These are phyloP conservation scores for Pimpla rufipes DNA, from an alignment of 2,888 invertebrate species.

Conservation along the genomic window DNA sequence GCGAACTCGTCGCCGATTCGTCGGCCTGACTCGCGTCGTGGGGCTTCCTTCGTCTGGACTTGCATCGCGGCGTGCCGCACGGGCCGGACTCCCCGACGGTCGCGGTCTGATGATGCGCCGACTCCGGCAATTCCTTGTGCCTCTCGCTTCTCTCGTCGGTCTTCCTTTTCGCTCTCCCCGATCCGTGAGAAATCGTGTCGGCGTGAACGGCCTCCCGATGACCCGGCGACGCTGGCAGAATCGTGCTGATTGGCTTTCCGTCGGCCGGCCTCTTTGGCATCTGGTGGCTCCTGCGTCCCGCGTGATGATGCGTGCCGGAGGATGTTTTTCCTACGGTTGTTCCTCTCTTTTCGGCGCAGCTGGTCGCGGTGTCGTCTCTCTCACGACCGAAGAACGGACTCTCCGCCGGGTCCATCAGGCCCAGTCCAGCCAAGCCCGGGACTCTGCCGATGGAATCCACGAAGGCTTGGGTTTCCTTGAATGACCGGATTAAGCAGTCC, in stretches of 20 bases:
- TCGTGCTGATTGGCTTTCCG: conserved; percentile 4
- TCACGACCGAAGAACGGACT: conserved; percentile 76
- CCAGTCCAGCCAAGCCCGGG: conserved; percentile 75
- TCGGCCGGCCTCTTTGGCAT: background rate
- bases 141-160: conserved; percentile 64
- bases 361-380: conserved; percentile 48
- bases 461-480: conserved; percentile 75
- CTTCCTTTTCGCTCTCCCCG: conserved; percentile 39
- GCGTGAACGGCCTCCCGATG: conserved; percentile 38
- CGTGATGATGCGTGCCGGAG: background rate
- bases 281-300: background rate
- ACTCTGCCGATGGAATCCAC: conserved; percentile 76
- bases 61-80: conserved; percentile 67
- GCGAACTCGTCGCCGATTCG: background rate
- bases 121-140: conserved; percentile 41
- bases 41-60: conserved; percentile 60
- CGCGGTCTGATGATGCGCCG: conserved; percentile 1
- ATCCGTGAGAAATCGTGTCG: background rate
- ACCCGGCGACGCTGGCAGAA: background rate
- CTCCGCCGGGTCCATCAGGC: conserved; percentile 75
- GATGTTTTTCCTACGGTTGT: background rate
- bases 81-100: conserved; percentile 60
- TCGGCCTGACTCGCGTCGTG: background rate
- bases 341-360: conserved; percentile 11
- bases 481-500: conserved; percentile 73